Evolutionary conservation across 2,113 vertebrate species (phyloP), one percentile per base, ranked within the genome.

Genomic region (Sapayoa aenigma): DNA sequence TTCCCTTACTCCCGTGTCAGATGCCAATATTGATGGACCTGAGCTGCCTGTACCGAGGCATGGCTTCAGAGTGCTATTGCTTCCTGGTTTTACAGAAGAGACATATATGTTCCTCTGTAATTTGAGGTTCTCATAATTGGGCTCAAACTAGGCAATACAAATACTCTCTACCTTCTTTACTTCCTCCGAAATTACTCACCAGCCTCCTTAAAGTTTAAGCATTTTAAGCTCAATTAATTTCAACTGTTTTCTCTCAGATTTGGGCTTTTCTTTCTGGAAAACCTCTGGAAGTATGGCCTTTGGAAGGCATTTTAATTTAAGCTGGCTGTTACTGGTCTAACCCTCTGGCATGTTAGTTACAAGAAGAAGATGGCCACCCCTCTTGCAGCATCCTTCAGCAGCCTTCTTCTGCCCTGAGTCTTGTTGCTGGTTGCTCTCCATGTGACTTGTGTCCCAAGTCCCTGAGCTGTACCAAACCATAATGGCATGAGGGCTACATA

Each of bases 151-250:
- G 35, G 35, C 12, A 23, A 12, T 71, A 46, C 27, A 74, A 82
- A 56, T 83, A 31, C 33, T 82, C 85, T 33, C 14, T 83, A 8
- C 53, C 11, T 30, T 44, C 39, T 59, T 68, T 93, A 14, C 25
- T 58, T 81, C 84, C 18, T 50, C 12, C 44, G 63, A 56, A 60
- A 77, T 42, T 31, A 65, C n/a, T 81, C 24, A 35, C 11, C 41
- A 79, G 19, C 33, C 19, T 55, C 11, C 33, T 52, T n/a, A 77
- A 89, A 47, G 31, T 73, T 84, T 18, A 49, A 50, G 7, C 49
- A 47, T 86, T 86, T 90, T 79, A 83, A 80, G 7, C 19, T 86
- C 14, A 23, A n/a, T 73, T 90, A 55, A 22, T 66, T 90, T 87
- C 20, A 47, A 52, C 21, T 65, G 21, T 83, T 89, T 91, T 58